Base-by-base conservation (phyloP, 2,888 invertebrate species). In the Aromia moschata region DNA sequence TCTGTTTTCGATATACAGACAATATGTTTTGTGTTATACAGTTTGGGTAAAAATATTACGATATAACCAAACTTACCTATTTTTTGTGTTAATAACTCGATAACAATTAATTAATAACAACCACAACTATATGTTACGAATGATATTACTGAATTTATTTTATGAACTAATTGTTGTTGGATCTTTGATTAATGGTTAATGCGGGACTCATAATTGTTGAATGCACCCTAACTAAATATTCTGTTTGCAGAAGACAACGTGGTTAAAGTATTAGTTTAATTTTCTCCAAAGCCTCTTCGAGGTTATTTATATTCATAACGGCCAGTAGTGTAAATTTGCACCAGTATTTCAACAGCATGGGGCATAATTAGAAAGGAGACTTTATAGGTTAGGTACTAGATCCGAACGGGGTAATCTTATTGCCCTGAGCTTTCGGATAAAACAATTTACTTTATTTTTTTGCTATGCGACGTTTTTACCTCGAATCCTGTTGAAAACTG, bases 231-330 rank as follows among this genome's bases (percentile, higher is more conserved):
- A 33, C 46, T 31, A 47, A 47, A 37, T 36, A 47, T 17, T 15
- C 16, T 38, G 16, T 38, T 15, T 46, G 30, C 38, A 53, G 57
- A 51, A 40, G 18, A 38, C 40, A 46, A 37, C 40, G 30, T 44
- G 20, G 25, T 36, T 54, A 41, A 40, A 18, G 40, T 40, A 40
- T 17, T 58, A 54, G 47, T 54, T 53, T 54, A 54, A 58, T 58
- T 58, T 58, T 37, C 33, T 49, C 46, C 31, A 17, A 17, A 38
- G 38, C 12, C 51, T 36, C 53, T 47, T 47, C 47, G 7, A 17
- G 36, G 49, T 49, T 59, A 59, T 55, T 55, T 49, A 59, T 59
- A 55, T 59, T 59, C 58, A 59, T 44, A 44, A 55, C 55, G 40
- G 36, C 16, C 38, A 47, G 41, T 53, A 54, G 54, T 54, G 41